These are phyloP conservation scores for Gadus macrocephalus DNA, from an alignment of 2,113 vertebrate species.

Conservation along the genomic window DNA sequence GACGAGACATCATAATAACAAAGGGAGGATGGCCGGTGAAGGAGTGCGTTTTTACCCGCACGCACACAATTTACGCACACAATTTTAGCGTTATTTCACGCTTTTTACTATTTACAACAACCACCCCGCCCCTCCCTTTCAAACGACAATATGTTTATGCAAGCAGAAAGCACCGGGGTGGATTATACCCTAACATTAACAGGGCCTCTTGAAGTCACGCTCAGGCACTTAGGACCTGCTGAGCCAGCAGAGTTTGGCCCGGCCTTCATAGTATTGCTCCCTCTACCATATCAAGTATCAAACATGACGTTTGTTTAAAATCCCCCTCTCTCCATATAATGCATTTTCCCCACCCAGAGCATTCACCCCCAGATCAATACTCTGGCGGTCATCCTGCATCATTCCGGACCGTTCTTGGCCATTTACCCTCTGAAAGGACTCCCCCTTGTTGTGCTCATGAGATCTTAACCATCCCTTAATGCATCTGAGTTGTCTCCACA, in stretches of 20 bases:
- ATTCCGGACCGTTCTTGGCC: conserved; percentile 34
- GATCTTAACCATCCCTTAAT: conserved; percentile 44
- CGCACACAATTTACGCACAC: no score
- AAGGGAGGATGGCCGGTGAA: no score
- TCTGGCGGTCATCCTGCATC: conserved; percentile 66
- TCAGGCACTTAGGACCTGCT: background rate
- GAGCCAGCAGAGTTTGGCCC: background rate
- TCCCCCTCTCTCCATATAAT: conserved; percentile 14
- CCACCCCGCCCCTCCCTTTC: no score
- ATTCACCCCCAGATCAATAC: conserved; percentile 54
- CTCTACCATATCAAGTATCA: conserved; percentile 10
- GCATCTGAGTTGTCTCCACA: conserved; percentile 22
- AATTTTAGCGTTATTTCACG: background rate
- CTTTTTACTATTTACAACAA: background rate
- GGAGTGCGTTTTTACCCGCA: no score
- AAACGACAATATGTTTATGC: no score
- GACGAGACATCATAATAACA: no score
- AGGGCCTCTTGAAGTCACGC: background rate
- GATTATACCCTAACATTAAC: background rate
- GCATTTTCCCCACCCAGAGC: conserved; percentile 33
- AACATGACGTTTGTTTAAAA: conserved; percentile 8
- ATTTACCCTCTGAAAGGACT: conserved; percentile 25
- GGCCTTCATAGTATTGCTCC: background rate
- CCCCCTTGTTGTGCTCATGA: conserved; percentile 33
- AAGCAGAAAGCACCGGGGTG: no score